A percentile compares a stretch with the other conserved stretches of the same genome.
phyloP scores from a whole-genome alignment of 2,888 invertebrate species.

The Temnothorax rugatulus region DNA sequence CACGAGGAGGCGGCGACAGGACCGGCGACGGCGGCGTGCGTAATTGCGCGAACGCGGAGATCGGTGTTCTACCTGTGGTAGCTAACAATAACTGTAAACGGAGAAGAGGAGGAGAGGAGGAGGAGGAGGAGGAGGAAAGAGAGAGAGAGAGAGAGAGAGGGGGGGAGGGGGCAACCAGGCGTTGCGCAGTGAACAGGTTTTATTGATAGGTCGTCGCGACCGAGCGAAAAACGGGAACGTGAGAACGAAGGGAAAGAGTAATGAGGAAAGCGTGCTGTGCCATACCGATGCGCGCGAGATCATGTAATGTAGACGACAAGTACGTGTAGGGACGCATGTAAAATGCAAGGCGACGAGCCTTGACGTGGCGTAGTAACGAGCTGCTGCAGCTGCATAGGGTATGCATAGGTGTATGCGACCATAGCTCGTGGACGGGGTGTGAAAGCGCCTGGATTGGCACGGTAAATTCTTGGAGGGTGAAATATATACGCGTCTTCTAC shows the following conservation, averaged over 20 bases:
- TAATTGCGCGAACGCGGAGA: slow-evolving; percentile 38
- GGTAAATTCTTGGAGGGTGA: slow-evolving; percentile 70
- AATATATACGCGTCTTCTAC: slow-evolving; percentile 52
- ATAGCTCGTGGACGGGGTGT: slow-evolving; percentile 64
- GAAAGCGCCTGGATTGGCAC: slow-evolving; percentile 73
- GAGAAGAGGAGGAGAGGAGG: background rate
- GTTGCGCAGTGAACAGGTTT: slow-evolving; percentile 68
- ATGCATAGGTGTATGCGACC: slow-evolving; percentile 69
- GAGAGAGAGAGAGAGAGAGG: background rate
- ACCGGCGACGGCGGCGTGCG: slow-evolving; percentile 21
- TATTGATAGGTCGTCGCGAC: slow-evolving; percentile 73
- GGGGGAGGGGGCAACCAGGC: background rate
- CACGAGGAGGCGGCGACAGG: slow-evolving; percentile 5
- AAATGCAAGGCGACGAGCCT: slow-evolving; percentile 76
- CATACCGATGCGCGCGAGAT: slow-evolving; percentile 75
- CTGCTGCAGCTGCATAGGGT: slow-evolving; percentile 70
- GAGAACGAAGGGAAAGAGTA: slow-evolving; percentile 71
- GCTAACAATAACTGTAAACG: slow-evolving; percentile 50
- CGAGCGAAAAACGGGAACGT: slow-evolving; percentile 70
- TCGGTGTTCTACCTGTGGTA: background rate
- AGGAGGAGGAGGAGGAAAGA: no score
- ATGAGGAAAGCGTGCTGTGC: slow-evolving; percentile 74
- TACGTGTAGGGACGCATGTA: slow-evolving; percentile 76
- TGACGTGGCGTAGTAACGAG: slow-evolving; percentile 75
- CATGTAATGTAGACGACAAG: slow-evolving; percentile 72